Percentiles rank a stretch among this genome's conserved stretches.
These are phyloP conservation scores for Drosophila takahashii DNA, from an alignment of 1,140 invertebrate species.

Conservation along the genomic window DNA sequence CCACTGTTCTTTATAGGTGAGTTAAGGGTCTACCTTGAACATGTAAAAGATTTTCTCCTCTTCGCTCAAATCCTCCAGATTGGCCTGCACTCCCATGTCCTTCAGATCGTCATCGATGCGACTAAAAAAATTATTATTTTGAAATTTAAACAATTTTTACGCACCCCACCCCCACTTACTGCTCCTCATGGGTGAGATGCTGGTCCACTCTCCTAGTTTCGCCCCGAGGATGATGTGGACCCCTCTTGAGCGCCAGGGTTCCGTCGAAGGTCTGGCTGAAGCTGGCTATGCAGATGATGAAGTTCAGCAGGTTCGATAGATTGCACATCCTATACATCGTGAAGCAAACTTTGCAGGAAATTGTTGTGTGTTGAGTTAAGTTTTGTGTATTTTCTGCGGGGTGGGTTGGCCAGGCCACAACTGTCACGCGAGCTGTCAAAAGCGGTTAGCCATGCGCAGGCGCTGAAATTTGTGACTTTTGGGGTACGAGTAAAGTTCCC, in stretches of 20 bases:
- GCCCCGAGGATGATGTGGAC: slow-evolving; percentile 89
- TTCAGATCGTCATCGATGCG: slow-evolving; percentile 78
- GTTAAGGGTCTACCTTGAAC: slow-evolving; percentile 85
- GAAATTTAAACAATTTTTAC: not conserved
- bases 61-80: slow-evolving; percentile 86
- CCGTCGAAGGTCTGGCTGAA: slow-evolving; percentile 73
- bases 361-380: slow-evolving; percentile 14
- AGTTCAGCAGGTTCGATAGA: slow-evolving; percentile 75
- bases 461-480: not conserved
- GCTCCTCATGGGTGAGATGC: slow-evolving; percentile 88
- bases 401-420: slow-evolving; percentile 38
- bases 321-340: slow-evolving; percentile 71
- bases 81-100: slow-evolving; percentile 73
- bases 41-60: slow-evolving; percentile 89
- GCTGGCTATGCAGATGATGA: slow-evolving; percentile 77
- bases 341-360: slow-evolving; percentile 11
- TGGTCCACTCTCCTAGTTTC: slow-evolving; percentile 87
- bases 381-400: slow-evolving; percentile 25
- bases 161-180: slow-evolving; percentile 84
- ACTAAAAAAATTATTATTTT: slow-evolving; percentile 29
- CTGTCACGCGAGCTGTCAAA: slow-evolving; percentile 47
- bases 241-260: slow-evolving; percentile 84
- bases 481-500: not conserved
- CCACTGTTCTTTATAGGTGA: not conserved
- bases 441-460: slow-evolving; percentile 36